Evolutionary conservation across 2,888 invertebrate genomes (phyloP).

Genomic region (Ormyrus thymus): DNA sequence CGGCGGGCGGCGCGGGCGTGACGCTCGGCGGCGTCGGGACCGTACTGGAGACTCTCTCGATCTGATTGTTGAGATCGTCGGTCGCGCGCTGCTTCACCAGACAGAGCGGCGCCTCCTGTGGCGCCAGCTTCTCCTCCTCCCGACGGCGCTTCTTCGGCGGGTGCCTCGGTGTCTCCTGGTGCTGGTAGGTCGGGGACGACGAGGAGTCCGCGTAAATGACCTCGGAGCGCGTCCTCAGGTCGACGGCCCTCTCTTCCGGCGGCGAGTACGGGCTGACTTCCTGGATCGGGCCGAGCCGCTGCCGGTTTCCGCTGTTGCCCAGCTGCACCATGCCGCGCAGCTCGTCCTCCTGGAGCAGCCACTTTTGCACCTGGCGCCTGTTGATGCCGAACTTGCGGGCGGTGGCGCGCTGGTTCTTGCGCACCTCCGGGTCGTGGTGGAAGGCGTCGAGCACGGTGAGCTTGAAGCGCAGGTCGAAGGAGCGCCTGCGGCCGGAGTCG

Average conservation of each 20-base stretch:
- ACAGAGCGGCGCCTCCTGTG: constrained; percentile 74
- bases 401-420: constrained; percentile 76
- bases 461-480: constrained; percentile 76
- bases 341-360: constrained; percentile 75
- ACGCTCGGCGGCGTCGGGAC: constrained; percentile 60
- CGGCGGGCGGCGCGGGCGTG: constrained; percentile 58
- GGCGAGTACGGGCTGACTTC: constrained; percentile 27
- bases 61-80: constrained; percentile 44
- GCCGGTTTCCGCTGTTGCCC: constrained; percentile 69
- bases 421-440: constrained; percentile 73
- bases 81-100: constrained; percentile 69
- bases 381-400: constrained; percentile 76
- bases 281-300: constrained; percentile 69
- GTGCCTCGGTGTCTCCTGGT: constrained; percentile 57
- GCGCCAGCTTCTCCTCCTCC: constrained; percentile 60
- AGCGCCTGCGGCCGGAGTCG: constrained; percentile 67
- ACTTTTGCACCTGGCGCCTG: constrained; percentile 77
- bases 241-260: constrained; percentile 67
- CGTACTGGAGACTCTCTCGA: constrained; percentile 65
- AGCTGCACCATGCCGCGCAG: constrained; percentile 71
- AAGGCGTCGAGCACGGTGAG: constrained; percentile 76
- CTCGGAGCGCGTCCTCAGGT: constrained; percentile 64
- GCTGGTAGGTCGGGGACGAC: constrained; percentile 59
- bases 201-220: constrained; percentile 48
- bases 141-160: constrained; percentile 64